Percentiles rank a stretch among this genome's conserved stretches.
Evolutionary conservation across 2,888 invertebrate species (phyloP).

Genomic region (Labia minor): DNA sequence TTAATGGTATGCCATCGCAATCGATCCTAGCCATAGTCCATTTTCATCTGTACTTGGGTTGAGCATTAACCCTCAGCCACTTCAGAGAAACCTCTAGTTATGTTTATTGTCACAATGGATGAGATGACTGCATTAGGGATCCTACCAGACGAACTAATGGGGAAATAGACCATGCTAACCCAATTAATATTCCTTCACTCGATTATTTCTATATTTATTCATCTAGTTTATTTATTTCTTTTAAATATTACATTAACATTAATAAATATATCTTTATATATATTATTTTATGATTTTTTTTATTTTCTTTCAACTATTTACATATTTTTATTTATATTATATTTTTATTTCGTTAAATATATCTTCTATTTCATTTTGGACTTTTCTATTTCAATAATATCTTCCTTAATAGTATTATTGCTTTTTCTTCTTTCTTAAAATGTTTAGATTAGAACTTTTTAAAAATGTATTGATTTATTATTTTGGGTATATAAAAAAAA

Average conservation of each 20-base stretch:
- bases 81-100: background rate
- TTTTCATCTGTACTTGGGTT: background rate
- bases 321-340: too few relatives aligned
- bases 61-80: background rate
- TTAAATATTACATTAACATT: background rate
- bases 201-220: too few relatives aligned
- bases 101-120: constrained; percentile 13
- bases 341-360: too few relatives aligned
- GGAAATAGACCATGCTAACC: background rate
- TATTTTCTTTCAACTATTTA: background rate
- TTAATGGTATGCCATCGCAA: background rate
- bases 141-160: background rate
- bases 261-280: background rate
- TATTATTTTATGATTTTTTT: background rate
- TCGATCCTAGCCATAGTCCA: background rate
- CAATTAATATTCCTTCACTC: background rate
- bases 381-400: too few relatives aligned
- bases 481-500: too few relatives aligned
- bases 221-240: too few relatives aligned
- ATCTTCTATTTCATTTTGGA: too few relatives aligned
- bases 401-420: too few relatives aligned
- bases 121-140: background rate
- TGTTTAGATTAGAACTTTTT: too few relatives aligned
- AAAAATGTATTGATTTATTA: too few relatives aligned
- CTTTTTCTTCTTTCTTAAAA: too few relatives aligned